phyloP scores from a whole-genome alignment of 2,113 vertebrate genomes.

The Aix galericulata region DNA sequence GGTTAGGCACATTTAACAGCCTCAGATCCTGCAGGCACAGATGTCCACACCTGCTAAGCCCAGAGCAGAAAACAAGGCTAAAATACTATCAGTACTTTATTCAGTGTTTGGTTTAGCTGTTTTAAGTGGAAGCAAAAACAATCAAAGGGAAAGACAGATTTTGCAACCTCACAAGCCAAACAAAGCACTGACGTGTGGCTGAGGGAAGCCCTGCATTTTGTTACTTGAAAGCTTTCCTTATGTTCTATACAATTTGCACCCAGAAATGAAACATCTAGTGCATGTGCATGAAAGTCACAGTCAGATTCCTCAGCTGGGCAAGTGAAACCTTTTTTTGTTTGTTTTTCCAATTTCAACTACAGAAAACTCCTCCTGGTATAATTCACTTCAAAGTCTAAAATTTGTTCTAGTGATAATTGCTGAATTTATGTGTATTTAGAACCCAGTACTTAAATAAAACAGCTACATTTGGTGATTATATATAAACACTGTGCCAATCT shows the following conservation, averaged over 20 bases:
- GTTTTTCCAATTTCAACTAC: conserved; percentile 57
- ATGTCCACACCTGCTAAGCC: background rate
- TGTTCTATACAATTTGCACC: conserved; percentile 67
- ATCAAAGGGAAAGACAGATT: conserved; percentile 33
- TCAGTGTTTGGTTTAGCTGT: conserved; percentile 51
- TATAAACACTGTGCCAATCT: conserved; percentile 54
- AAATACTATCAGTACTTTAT: conserved; percentile 55
- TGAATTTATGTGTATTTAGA: conserved; percentile 63
- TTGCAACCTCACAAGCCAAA: conserved; percentile 60
- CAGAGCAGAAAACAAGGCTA: conserved; percentile 18
- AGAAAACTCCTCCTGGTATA: conserved; percentile 58
- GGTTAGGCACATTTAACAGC: background rate
- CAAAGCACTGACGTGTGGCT: background rate
- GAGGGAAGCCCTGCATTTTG: conserved; percentile 61
- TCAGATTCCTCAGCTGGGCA: conserved; percentile 30
- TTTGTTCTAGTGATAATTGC: conserved; percentile 65
- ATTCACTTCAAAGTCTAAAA: conserved; percentile 63
- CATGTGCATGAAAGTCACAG: conserved; percentile 1
- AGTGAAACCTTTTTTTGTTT: conserved; percentile 34
- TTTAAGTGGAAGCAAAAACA: conserved; percentile 62
- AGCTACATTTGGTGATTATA: conserved; percentile 15
- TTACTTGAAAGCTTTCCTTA: conserved; percentile 66
- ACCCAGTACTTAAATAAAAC: conserved; percentile 50
- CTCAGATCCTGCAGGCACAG: background rate
- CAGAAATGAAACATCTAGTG: background rate